These are phyloP conservation scores for Platichthys flesus DNA, from an alignment of 2,113 vertebrate species.

Conservation along the genomic window DNA sequence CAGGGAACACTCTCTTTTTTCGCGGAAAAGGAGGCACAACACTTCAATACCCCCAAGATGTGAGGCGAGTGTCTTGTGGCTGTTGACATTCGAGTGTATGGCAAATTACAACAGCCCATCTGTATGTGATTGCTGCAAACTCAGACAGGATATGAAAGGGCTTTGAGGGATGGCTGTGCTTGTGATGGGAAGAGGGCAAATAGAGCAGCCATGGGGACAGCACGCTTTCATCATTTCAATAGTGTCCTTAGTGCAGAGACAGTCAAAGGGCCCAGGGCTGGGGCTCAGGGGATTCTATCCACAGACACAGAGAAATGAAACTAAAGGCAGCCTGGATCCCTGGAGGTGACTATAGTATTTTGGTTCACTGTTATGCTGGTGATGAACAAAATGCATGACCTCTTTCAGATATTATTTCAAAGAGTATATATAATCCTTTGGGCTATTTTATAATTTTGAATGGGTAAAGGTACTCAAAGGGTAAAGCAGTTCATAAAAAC, in stretches of 20 bases:
- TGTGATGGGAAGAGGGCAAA: slow-evolving; percentile 62
- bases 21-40: slow-evolving; percentile 29
- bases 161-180: slow-evolving; percentile 71
- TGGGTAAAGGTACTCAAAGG: slow-evolving; percentile 17
- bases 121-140: slow-evolving; percentile 76
- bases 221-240: slow-evolving; percentile 66
- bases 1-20: slow-evolving; percentile 37
- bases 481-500: slow-evolving; percentile 2
- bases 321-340: slow-evolving; percentile 33
- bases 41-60: slow-evolving; percentile 51
- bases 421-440: slow-evolving; percentile 3
- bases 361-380: slow-evolving; percentile 31
- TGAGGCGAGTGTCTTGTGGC: slow-evolving; percentile 67
- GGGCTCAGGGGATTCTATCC: slow-evolving; percentile 32
- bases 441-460: slow-evolving; percentile 9
- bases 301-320: slow-evolving; percentile 50
- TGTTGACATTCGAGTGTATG: slow-evolving; percentile 73
- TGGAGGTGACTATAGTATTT: slow-evolving; percentile 29
- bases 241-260: slow-evolving; percentile 53
- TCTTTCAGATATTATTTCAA: slow-evolving; percentile 21
- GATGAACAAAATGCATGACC: slow-evolving; percentile 15
- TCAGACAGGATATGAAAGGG: slow-evolving; percentile 76
- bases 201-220: slow-evolving; percentile 53
- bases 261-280: slow-evolving; percentile 37
- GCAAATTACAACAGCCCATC: slow-evolving; percentile 77